phyloP scores from a whole-genome alignment of 1,140 invertebrate genomes.

The Aphidius gifuensis region DNA sequence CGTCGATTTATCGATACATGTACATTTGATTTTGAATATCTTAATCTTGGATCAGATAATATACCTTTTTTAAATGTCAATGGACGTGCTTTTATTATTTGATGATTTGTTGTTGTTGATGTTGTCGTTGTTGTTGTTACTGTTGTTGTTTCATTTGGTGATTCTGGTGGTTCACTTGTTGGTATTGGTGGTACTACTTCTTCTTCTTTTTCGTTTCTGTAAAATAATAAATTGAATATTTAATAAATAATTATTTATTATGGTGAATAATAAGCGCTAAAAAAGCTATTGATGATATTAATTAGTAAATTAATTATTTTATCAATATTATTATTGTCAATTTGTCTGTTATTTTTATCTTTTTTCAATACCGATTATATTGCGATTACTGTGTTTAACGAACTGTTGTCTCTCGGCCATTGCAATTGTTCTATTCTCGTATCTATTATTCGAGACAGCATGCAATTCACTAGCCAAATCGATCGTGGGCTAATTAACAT shows the following conservation, averaged over 20 bases:
- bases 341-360: not conserved
- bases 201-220: conserved; percentile 49
- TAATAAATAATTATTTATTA: conserved; percentile 5
- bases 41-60: conserved; percentile 70
- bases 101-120: conserved; percentile 43
- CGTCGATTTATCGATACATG: conserved; percentile 69
- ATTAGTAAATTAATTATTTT: no score
- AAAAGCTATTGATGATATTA: not conserved
- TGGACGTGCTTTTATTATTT: conserved; percentile 76
- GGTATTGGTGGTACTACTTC: conserved; percentile 52
- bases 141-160: conserved; percentile 45
- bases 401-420: conserved; percentile 37
- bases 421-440: conserved; percentile 50
- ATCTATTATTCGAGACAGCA: conserved; percentile 52
- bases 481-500: conserved; percentile 56
- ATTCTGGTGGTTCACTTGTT: conserved; percentile 51
- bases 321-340: no score
- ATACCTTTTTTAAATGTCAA: conserved; percentile 75
- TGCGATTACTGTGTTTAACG: not conserved
- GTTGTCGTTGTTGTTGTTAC: conserved; percentile 51
- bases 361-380: conserved; percentile 8
- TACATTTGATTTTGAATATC: conserved; percentile 60
- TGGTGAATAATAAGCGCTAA: no score
- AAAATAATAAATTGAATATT: conserved; percentile 13
- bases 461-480: conserved; percentile 54